A percentile compares a stretch with the other conserved stretches of the same genome.
These are phyloP conservation scores for Lepidochitona cinerea DNA, from an alignment of 2,888 invertebrate genomes.

Conservation along the genomic window DNA sequence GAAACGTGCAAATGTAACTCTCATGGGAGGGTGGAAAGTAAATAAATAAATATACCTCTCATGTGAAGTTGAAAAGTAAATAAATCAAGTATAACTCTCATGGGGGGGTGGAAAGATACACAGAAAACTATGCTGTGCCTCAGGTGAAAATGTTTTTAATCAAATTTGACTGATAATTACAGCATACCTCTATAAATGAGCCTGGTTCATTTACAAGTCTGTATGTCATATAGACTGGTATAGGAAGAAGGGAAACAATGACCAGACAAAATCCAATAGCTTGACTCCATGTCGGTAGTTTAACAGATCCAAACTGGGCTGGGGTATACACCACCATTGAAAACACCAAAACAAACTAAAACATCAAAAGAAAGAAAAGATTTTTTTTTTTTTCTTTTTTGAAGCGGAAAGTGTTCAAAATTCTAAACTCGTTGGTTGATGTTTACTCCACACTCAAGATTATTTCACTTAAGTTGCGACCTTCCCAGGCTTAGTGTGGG, in stretches of 20 bases:
- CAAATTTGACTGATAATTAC: background rate
- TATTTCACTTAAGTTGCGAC: too few relatives aligned
- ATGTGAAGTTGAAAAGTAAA: too few relatives aligned
- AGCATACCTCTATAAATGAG: constrained; percentile 34
- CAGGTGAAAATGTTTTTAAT: background rate
- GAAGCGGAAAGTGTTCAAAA: too few relatives aligned
- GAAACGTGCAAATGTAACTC: too few relatives aligned
- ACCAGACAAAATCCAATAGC: constrained; percentile 79
- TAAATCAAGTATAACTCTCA: too few relatives aligned
- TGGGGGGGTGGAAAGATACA: too few relatives aligned
- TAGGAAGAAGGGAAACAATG: constrained; percentile 45
- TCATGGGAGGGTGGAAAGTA: too few relatives aligned
- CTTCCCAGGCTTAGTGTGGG: too few relatives aligned
- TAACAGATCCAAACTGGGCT: constrained; percentile 77
- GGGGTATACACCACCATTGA: constrained; percentile 78
- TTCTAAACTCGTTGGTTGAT: too few relatives aligned
- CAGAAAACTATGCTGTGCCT: too few relatives aligned
- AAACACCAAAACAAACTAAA: constrained; percentile 81
- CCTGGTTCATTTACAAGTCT: constrained; percentile 37
- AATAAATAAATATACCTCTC: too few relatives aligned
- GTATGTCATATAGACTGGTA: constrained; percentile 42
- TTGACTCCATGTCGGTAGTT: constrained; percentile 81
- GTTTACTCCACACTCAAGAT: too few relatives aligned
- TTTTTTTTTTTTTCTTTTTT: background rate
- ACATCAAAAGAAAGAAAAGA: constrained; percentile 19